Percentiles rank a stretch among this genome's conserved stretches.
These are phyloP conservation scores for Cochlearius cochlearius DNA, from an alignment of 2,113 vertebrate species.

Conservation along the genomic window DNA sequence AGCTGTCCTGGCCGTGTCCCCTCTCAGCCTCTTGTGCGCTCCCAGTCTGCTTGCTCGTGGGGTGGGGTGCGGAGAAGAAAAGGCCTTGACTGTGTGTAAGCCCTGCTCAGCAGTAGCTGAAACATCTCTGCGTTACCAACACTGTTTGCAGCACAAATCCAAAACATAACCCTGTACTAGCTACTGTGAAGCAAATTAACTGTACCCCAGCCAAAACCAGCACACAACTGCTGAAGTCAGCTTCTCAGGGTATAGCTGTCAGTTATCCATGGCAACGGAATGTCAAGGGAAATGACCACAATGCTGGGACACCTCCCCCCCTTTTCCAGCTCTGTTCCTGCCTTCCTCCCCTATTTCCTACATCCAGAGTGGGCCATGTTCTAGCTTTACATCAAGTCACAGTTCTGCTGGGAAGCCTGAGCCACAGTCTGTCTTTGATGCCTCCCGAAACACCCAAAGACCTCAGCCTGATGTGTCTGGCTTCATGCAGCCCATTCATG, in stretches of 20 bases:
- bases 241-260: background rate
- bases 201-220: background rate
- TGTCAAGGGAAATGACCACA: background rate
- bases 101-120: background rate
- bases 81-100: background rate
- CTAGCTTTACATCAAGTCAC: background rate
- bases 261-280: background rate
- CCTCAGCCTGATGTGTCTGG: background rate
- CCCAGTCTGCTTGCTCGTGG: too few species aligned
- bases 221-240: background rate
- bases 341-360: background rate
- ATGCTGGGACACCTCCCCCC: background rate
- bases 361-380: background rate
- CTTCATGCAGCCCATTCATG: background rate
- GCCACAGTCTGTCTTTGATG: background rate
- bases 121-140: too few species aligned
- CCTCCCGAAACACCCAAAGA: background rate
- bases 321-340: background rate
- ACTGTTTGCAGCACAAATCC: background rate
- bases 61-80: too few species aligned
- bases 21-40: too few species aligned
- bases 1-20: background rate
- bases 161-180: background rate
- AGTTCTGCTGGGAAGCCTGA: background rate
- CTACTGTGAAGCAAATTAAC: background rate